A percentile compares a stretch with the other conserved stretches of the same genome.
phyloP scores from a whole-genome alignment of 2,113 vertebrate genomes.

The Aleadryas rufinucha region DNA sequence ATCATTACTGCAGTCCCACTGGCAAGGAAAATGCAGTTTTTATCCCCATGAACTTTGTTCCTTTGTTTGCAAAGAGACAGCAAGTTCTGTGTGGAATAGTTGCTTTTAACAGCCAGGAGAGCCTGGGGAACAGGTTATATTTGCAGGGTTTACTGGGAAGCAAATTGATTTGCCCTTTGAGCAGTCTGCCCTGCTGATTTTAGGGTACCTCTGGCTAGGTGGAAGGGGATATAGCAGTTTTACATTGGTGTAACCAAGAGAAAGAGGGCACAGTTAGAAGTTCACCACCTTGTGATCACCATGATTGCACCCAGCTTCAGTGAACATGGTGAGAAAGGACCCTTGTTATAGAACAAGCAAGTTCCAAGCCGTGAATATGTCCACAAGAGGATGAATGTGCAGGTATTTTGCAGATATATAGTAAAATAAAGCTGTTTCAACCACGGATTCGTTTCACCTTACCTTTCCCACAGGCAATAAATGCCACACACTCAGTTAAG shows the following conservation, averaged over 20 bases:
- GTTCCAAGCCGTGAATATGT: background rate
- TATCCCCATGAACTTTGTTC: background rate
- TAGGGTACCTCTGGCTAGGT: background rate
- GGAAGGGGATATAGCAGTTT: background rate
- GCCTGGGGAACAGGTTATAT: background rate
- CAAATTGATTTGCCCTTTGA: background rate
- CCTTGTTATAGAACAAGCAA: background rate
- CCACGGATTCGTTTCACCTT: background rate
- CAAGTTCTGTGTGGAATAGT: background rate
- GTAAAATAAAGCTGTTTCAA: background rate
- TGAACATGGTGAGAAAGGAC: background rate
- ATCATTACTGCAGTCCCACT: background rate
- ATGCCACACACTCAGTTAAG: slow-evolving; percentile 17
- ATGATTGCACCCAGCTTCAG: background rate
- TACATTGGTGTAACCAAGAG: background rate
- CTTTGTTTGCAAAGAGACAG: background rate
- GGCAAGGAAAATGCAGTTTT: background rate
- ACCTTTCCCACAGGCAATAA: slow-evolving; percentile 13
- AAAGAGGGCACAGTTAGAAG: background rate
- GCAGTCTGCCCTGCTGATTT: background rate
- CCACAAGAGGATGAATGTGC: background rate
- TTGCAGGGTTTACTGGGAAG: background rate
- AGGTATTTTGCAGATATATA: background rate
- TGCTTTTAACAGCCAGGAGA: background rate
- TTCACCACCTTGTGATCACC: background rate